Evolutionary conservation across 2,888 invertebrate genomes (phyloP), one percentile per base, ranked within the genome.

Genomic region (Agapetus fuscipes): DNA sequence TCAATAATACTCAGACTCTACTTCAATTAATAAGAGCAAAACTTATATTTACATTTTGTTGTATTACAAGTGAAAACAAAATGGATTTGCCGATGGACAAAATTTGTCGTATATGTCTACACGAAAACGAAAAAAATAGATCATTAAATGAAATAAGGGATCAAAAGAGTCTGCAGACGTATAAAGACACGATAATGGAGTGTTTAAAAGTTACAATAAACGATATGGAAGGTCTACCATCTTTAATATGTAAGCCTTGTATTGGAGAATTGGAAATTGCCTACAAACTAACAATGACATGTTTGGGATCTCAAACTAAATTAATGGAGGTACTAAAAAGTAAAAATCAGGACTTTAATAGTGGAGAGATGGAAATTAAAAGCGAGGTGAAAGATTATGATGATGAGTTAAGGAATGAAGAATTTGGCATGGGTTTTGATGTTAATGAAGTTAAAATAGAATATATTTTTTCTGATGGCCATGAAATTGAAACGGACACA

Each of bases 31-130:
- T n/a, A n/a, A n/a, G n/a, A n/a, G n/a, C n/a, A n/a, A n/a, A n/a
- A n/a, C n/a, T n/a, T n/a, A n/a, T n/a, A n/a, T n/a, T n/a, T n/a
- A n/a, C n/a, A n/a, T n/a, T n/a, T n/a, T n/a, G n/a, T n/a, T n/a
- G n/a, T n/a, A n/a, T n/a, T n/a, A n/a, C n/a, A n/a, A n/a, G n/a
- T n/a, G n/a, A n/a, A 20, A 20, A 20, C 9, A 20, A 20, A 20
- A 20, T 20, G 20, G 20, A 20, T 9, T 20, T 6, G 4, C 9
- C 4, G 4, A 6, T 20, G 9, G 9, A 20, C 9, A 6, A 6
- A 9, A 20, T 9, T 9, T 46, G 46, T 16, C 17, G 45, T 11
- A 37, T 34, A 7, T 45, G 45, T 31, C 31, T 45, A 10, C 6
- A 13, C 14, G 12, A 28, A 14, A 13, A 28, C 14, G 12, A 9